These are phyloP conservation scores for Ascaphus truei DNA, from an alignment of 2,113 vertebrate species.

Conservation along the genomic window DNA sequence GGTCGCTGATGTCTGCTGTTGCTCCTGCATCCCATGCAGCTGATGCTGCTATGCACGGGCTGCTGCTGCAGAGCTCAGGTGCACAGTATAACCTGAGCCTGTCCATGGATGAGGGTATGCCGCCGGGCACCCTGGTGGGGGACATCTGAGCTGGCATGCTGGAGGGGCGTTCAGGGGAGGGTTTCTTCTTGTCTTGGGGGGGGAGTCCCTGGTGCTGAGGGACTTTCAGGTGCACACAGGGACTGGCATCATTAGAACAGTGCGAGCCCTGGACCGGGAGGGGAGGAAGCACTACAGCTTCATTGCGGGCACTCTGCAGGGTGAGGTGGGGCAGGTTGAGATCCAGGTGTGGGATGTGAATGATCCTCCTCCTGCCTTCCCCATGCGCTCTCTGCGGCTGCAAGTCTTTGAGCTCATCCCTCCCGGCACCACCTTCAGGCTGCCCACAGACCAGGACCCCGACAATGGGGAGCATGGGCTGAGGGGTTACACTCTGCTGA, in stretches of 20 bases:
- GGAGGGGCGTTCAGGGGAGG: slow-evolving; percentile 44
- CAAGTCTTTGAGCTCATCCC: slow-evolving; percentile 77
- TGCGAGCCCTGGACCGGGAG: slow-evolving; percentile 78
- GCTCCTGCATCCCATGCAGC: slow-evolving; percentile 20
- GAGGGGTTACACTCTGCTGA: slow-evolving; percentile 72
- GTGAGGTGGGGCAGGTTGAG: slow-evolving; percentile 75
- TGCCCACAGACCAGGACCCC: slow-evolving; percentile 71
- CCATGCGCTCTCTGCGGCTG: slow-evolving; percentile 52
- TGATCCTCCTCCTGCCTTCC: slow-evolving; percentile 76
- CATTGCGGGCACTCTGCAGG: slow-evolving; percentile 75
- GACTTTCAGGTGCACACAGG: slow-evolving; percentile 80
- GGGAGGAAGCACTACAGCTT: slow-evolving; percentile 73
- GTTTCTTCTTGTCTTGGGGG: slow-evolving; percentile 80
- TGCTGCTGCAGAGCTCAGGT: slow-evolving; percentile 55
- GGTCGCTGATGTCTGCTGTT: background rate
- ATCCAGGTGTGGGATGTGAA: slow-evolving; percentile 80
- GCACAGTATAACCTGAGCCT: slow-evolving; percentile 75
- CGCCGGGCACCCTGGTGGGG: slow-evolving; percentile 73
- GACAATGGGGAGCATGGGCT: slow-evolving; percentile 73
- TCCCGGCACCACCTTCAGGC: slow-evolving; percentile 66
- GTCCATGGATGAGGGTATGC: slow-evolving; percentile 73
- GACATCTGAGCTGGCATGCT: slow-evolving; percentile 71
- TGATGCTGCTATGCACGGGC: slow-evolving; percentile 42
- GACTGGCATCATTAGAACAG: slow-evolving; percentile 81
- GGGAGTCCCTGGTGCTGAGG: slow-evolving; percentile 75